Percentiles rank a stretch among this genome's conserved stretches.
Evolutionary conservation across 1,140 invertebrate genomes (phyloP).

Genomic region (Berghia stephanieae): DNA sequence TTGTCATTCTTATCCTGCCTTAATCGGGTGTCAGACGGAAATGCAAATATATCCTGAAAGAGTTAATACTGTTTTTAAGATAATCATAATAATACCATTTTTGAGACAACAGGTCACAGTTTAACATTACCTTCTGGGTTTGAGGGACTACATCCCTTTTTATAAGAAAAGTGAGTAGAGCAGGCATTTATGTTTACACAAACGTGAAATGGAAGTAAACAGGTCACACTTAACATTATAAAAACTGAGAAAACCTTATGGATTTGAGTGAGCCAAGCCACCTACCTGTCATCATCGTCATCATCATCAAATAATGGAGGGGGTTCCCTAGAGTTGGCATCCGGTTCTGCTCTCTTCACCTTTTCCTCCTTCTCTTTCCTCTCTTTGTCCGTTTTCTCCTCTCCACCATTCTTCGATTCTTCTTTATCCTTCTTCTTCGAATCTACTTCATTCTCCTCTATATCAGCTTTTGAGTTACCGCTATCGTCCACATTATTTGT

Average conservation of each 20-base stretch:
- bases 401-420: slow-evolving; percentile 20
- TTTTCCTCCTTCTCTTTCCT: slow-evolving; percentile 18
- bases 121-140: too few species aligned
- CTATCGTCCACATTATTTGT: neutral
- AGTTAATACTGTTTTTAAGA: too few species aligned
- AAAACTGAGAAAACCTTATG: neutral
- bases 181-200: too few species aligned
- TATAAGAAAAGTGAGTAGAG: too few species aligned
- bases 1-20: too few species aligned
- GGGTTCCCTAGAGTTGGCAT: slow-evolving; percentile 37
- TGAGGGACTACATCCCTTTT: too few species aligned
- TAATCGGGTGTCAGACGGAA: too few species aligned
- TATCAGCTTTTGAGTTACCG: slow-evolving; percentile 31
- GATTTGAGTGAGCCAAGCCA: too few species aligned
- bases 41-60: too few species aligned
- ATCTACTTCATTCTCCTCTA: slow-evolving; percentile 26
- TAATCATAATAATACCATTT: too few species aligned
- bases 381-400: slow-evolving; percentile 25
- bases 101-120: too few species aligned
- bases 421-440: slow-evolving; percentile 30
- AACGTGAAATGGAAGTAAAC: too few species aligned
- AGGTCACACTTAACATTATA: neutral
- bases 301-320: slow-evolving; percentile 49
- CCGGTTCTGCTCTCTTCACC: neutral
- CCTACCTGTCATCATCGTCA: slow-evolving; percentile 42